Conservation (phyloP, 2,888 invertebrate genomes). For the Leptodirus hochenwartii region DNA sequence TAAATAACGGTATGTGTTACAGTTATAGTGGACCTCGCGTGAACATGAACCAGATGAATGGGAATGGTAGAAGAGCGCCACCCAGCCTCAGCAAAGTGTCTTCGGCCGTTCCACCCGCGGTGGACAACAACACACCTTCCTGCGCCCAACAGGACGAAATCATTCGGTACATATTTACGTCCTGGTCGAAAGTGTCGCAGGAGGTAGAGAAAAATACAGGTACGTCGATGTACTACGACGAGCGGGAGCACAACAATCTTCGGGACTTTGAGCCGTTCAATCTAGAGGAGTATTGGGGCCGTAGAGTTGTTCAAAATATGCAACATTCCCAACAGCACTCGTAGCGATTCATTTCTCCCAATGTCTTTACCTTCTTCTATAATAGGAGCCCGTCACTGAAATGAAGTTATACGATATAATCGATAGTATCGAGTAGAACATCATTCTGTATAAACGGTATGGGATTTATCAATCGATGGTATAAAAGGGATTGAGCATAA, state of each 20-base stretch:
- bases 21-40: conserved; percentile 24
- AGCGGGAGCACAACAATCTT: conserved; percentile 31
- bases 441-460: too few species aligned
- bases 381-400: too few species aligned
- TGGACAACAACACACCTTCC: too few species aligned
- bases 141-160: conserved; percentile 52
- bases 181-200: conserved; percentile 45
- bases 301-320: conserved; percentile 48
- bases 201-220: conserved; percentile 20
- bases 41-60: conserved; percentile 25
- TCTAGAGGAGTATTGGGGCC: conserved; percentile 59
- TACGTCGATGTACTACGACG: conserved; percentile 46
- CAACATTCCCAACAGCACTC: conserved; percentile 32
- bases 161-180: conserved; percentile 62
- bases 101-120: conserved; percentile 13
- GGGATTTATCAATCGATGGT: too few species aligned
- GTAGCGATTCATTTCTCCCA: conserved; percentile 17
- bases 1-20: too few species aligned
- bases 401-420: too few species aligned
- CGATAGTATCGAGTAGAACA: too few species aligned
- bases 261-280: conserved; percentile 64
- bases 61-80: conserved; percentile 18
- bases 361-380: too few species aligned
- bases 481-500: too few species aligned
- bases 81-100: conserved; percentile 19